A percentile compares a stretch with the other conserved stretches of the same genome.
Conservation (phyloP, 2,113 vertebrate genomes). For the Melanostigma gelatinosum region DNA sequence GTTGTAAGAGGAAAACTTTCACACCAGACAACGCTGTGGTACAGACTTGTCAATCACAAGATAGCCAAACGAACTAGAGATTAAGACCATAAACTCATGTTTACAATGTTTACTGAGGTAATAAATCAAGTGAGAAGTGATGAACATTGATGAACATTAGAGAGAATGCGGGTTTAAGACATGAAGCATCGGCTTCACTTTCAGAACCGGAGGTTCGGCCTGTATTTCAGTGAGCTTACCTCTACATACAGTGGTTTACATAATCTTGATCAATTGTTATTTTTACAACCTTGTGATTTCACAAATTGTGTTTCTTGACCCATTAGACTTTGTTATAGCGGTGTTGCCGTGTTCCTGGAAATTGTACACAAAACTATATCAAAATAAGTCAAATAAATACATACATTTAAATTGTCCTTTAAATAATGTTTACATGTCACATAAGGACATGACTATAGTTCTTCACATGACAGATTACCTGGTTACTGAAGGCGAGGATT, state of each 20-base stretch:
- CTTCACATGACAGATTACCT: constrained; percentile 58
- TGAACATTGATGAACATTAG: no score
- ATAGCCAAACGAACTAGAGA: no score
- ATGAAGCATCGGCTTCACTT: neutral
- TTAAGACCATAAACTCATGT: no score
- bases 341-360: no score
- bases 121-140: no score
- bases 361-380: no score
- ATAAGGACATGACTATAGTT: neutral
- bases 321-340: no score
- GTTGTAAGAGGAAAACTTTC: no score
- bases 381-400: neutral
- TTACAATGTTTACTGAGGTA: no score
- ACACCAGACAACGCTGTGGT: no score
- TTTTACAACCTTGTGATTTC: neutral
- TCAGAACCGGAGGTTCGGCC: neutral
- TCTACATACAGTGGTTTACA: neutral
- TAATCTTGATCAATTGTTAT: neutral
- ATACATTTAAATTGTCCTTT: neutral
- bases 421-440: neutral
- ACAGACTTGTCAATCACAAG: no score
- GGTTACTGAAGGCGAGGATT: constrained; percentile 91
- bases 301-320: no score
- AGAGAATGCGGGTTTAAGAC: neutral
- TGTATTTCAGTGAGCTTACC: neutral